A percentile compares a stretch with the other conserved stretches of the same genome.
phyloP scores from a whole-genome alignment of 2,888 invertebrate genomes.

The Malthinus flaveolus region DNA sequence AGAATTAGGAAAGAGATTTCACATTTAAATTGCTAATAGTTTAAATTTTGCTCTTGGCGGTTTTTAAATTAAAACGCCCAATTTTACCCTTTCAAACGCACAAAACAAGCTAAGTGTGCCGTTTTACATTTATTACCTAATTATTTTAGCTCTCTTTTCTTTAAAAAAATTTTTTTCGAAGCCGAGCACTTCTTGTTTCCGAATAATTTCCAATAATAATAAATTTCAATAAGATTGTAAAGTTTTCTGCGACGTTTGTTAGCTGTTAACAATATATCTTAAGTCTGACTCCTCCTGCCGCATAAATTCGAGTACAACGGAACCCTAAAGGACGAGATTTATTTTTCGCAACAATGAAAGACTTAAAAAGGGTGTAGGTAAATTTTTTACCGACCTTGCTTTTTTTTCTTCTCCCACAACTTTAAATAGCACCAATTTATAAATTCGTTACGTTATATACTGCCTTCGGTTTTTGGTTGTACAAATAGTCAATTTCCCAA shows the following conservation, averaged over 20 bases:
- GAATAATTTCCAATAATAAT: conserved; percentile 4
- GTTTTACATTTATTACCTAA: too few relatives aligned
- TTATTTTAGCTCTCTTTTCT: too few relatives aligned
- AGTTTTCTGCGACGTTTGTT: conserved; percentile 2
- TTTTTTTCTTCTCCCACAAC: neutral
- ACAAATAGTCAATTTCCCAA: too few relatives aligned
- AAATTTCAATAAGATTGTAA: conserved; percentile 3
- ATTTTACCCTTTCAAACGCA: too few relatives aligned
- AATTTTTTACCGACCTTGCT: neutral
- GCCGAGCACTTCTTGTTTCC: neutral
- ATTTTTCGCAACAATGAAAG: neutral
- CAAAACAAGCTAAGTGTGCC: too few relatives aligned
- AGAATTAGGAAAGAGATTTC: too few relatives aligned
- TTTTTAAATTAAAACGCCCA: too few relatives aligned
- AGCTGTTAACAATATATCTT: conserved; percentile 5
- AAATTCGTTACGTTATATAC: too few relatives aligned
- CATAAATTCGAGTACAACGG: conserved; percentile 2
- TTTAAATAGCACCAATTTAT: neutral
- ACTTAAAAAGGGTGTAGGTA: conserved; percentile 1
- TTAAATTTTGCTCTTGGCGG: too few relatives aligned
- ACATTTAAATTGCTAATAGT: too few relatives aligned
- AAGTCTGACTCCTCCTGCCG: conserved; percentile 1
- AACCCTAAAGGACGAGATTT: conserved; percentile 1
- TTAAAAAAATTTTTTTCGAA: too few relatives aligned
- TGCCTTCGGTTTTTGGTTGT: too few relatives aligned